Evolutionary conservation across 1,140 invertebrate species (phyloP).

Genomic region (Ostrea edulis): DNA sequence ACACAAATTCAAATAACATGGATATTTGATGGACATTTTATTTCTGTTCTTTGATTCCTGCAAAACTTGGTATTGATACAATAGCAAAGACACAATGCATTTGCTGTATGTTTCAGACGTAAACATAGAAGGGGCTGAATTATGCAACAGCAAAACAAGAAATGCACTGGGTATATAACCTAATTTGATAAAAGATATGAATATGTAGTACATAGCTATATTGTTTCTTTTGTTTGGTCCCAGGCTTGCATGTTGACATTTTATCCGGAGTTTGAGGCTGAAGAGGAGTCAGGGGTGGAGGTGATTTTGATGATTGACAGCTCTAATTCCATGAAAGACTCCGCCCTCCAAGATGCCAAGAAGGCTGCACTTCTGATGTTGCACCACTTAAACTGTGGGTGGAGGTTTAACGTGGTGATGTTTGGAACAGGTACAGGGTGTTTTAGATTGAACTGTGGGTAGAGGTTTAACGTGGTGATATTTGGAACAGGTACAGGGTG

Average conservation of each 20-base stretch:
- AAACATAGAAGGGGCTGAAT: too few species aligned
- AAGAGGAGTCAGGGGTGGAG: conserved; percentile 62
- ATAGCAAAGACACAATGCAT: too few species aligned
- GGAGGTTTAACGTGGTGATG: conserved; percentile 73
- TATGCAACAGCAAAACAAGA: too few species aligned
- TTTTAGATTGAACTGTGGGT: conserved; percentile 58
- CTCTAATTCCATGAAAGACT: conserved; percentile 77
- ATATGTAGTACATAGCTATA: too few species aligned
- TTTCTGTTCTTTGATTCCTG: too few species aligned
- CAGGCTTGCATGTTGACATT: conserved; percentile 79
- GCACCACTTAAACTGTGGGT: conserved; percentile 58
- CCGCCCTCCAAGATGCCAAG: conserved; percentile 69
- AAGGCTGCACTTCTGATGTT: conserved; percentile 71
- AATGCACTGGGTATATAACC: too few species aligned
- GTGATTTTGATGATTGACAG: conserved; percentile 74
- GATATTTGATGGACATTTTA: too few species aligned
- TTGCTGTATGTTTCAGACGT: too few species aligned
- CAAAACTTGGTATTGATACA: too few species aligned
- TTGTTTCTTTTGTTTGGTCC: not conserved
- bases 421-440: conserved; percentile 75
- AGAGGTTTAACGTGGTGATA: conserved; percentile 73
- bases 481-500: conserved; percentile 75
- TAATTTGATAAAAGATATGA: too few species aligned
- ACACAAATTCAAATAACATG: too few species aligned
- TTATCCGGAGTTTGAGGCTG: conserved; percentile 78